A percentile compares a stretch with the other conserved stretches of the same genome.
phyloP scores from a whole-genome alignment of 2,113 vertebrate genomes.

The Noctilio leporinus region DNA sequence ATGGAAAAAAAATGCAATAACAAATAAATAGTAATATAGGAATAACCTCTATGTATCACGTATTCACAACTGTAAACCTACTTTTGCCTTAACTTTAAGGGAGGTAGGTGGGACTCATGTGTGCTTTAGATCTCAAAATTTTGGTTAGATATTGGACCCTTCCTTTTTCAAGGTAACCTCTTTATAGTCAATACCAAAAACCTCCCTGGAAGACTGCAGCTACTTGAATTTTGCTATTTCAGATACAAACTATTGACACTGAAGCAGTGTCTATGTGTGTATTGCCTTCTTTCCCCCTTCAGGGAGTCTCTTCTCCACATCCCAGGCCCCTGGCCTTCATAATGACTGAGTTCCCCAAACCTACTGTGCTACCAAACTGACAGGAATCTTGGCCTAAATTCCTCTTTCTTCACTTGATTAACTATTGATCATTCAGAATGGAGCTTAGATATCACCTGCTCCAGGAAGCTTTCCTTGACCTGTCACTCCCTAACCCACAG shows the following conservation, averaged over 20 bases:
- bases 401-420: neutral
- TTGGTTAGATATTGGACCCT: neutral
- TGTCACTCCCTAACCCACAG: neutral
- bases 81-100: neutral
- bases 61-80: no score
- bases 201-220: neutral
- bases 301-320: neutral
- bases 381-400: neutral
- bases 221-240: neutral
- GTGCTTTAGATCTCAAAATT: neutral
- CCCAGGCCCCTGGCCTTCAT: neutral
- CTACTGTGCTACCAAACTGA: neutral
- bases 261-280: neutral
- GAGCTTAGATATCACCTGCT: neutral
- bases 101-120: neutral
- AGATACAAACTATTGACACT: neutral
- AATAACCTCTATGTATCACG: neutral
- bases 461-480: neutral
- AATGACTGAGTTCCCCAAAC: neutral
- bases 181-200: neutral
- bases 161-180: neutral
- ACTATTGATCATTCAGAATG: neutral
- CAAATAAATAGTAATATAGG: neutral
- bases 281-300: neutral
- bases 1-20: neutral